phyloP scores from a whole-genome alignment of 2,113 vertebrate genomes.

The Cyanistes caeruleus region DNA sequence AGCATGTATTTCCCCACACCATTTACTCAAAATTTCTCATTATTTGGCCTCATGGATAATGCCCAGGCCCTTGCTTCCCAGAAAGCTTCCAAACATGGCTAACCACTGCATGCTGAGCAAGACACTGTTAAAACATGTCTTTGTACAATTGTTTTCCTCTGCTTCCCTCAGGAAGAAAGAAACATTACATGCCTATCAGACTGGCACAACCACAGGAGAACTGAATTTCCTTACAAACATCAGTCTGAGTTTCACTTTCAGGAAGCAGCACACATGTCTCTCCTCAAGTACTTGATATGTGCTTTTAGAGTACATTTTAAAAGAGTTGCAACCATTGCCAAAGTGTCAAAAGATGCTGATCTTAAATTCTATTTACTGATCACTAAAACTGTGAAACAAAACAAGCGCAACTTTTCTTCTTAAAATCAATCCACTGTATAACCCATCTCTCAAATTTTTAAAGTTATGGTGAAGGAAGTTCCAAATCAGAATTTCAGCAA shows the following conservation, averaged over 20 bases:
- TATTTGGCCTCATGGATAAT: not conserved
- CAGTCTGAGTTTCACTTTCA: not conserved
- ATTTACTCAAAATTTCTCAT: slow-evolving; percentile 41
- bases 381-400: not conserved
- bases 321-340: not conserved
- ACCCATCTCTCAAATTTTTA: not conserved
- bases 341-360: not conserved
- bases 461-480: not conserved
- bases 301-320: not conserved
- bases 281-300: not conserved
- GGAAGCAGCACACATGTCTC: not conserved
- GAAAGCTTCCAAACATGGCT: slow-evolving; percentile 4
- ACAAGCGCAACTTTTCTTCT: not conserved
- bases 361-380: not conserved
- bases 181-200: not conserved
- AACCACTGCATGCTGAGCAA: not conserved
- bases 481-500: not conserved
- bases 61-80: not conserved
- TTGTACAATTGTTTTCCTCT: not conserved
- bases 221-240: not conserved
- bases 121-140: slow-evolving; percentile 23
- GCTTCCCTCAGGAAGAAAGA: not conserved
- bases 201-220: slow-evolving; percentile 8
- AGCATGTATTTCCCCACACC: slow-evolving; percentile 2
- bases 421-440: not conserved